A percentile compares a stretch with the other conserved stretches of the same genome.
phyloP scores from a whole-genome alignment of 2,113 vertebrate species.

The Oceanites oceanicus region DNA sequence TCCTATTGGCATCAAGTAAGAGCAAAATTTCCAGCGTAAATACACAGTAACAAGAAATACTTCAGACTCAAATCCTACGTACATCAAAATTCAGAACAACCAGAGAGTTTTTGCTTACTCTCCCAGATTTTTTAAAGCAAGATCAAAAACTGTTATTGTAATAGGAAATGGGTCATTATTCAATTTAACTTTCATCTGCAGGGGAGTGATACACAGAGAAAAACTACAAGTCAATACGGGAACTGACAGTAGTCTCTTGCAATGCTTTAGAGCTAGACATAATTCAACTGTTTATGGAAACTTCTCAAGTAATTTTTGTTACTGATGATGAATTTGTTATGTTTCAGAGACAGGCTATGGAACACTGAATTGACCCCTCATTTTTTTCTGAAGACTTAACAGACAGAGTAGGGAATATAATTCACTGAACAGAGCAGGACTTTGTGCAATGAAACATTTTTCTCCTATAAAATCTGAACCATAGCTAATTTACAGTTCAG shows the following conservation, averaged over 20 bases:
- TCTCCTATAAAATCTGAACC: background rate
- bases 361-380: background rate
- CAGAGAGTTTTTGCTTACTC: background rate
- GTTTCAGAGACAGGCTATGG: background rate
- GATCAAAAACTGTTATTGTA: constrained; percentile 3
- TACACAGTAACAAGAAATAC: background rate
- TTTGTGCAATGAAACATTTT: background rate
- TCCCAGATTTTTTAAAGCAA: background rate
- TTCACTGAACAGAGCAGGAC: background rate
- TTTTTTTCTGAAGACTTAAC: background rate
- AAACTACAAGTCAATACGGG: background rate
- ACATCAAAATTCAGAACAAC: background rate
- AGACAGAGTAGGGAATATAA: background rate
- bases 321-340: background rate
- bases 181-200: constrained; percentile 15
- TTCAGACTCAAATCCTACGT: background rate
- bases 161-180: constrained; percentile 32
- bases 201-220: background rate
- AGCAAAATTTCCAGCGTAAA: background rate
- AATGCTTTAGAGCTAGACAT: background rate
- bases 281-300: background rate
- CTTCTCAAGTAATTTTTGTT: background rate
- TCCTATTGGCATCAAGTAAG: background rate
- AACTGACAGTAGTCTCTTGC: background rate
- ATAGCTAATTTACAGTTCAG: background rate